phyloP scores from a whole-genome alignment of 2,797 vertebrate genomes.

The Takifugu rubripes region DNA sequence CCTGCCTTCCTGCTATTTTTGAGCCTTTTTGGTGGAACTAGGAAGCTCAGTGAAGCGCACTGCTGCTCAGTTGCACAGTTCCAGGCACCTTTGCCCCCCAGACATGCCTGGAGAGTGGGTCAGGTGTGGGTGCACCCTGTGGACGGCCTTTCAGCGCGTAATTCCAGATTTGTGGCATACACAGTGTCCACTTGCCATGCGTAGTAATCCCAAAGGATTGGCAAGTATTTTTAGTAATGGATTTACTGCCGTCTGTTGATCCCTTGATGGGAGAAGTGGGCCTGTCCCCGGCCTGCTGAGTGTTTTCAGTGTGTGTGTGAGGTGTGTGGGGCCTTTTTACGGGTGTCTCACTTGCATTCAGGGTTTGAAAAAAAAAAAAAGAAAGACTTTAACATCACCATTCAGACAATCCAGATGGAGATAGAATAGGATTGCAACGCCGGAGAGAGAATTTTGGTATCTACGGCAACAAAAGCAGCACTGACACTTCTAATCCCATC shows the following conservation, averaged over 20 bases:
- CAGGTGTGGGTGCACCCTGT: conserved; percentile 60
- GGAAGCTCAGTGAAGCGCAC: conserved; percentile 13
- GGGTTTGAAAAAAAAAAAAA: too few relatives aligned
- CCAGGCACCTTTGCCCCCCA: conserved; percentile 27
- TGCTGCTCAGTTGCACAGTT: conserved; percentile 12
- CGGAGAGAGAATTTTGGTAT: too few relatives aligned
- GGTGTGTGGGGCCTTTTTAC: too few relatives aligned
- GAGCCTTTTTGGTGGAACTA: not conserved
- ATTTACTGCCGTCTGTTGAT: conserved; percentile 72
- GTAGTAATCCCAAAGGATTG: conserved; percentile 77
- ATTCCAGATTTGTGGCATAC: conserved; percentile 70
- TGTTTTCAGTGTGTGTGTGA: conserved; percentile 10
- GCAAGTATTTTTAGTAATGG: conserved; percentile 78
- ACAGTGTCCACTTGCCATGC: conserved; percentile 70
- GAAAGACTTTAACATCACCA: too few relatives aligned
- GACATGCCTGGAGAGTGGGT: conserved; percentile 51
- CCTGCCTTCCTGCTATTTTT: not conserved
- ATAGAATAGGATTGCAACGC: too few relatives aligned
- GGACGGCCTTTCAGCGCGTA: conserved; percentile 67
- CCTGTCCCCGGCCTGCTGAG: conserved; percentile 13
- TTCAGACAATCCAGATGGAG: too few relatives aligned
- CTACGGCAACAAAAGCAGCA: too few relatives aligned
- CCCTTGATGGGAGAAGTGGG: conserved; percentile 61
- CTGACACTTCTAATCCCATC: too few relatives aligned
- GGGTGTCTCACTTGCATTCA: too few relatives aligned